Evolutionary conservation across 2,113 vertebrate species (phyloP), one percentile per base, ranked within the genome.

Genomic region (Chroicocephalus ridibundus): DNA sequence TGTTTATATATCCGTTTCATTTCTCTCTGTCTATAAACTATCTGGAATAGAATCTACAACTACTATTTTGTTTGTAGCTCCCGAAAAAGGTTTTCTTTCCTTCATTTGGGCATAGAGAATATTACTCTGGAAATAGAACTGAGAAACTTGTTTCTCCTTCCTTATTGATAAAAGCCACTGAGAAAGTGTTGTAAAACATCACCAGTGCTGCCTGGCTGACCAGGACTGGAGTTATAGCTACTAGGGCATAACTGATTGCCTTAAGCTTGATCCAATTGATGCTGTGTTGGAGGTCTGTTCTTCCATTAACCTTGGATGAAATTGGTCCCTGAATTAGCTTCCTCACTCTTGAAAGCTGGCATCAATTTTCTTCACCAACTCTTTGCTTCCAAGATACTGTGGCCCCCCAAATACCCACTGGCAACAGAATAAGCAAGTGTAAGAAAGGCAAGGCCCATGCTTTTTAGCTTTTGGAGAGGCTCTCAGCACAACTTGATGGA

Each of bases 231-330:
- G 83, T 96, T 95, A 97, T 97, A 95, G 96, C 96, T 95, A 88
- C 90, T 49, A 92, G 92, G 90, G 92, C 93, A 96, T 95, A 96
- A 97, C 94, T 94, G 96, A 97, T 97, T 90, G 94, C 96, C 91
- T 69, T 68, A 94, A 94, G 86, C 96, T 91, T 82, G 83, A 96
- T 91, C 88, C 96, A 97, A 94, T 93, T 95, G 88, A 96, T 97
- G 72, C 94, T 58, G 88, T 91, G 88, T 62, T 97, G 96, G 93
- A 97, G 96, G 96, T 95, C 96, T 97, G 91, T 95, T 97, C 95
- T 97, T 97, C 96, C 94, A 97, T 97, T 97, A 97, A 97, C 96
- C 94, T 97, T 97, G 96, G 93, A 96, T 94, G 94, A 97, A 97
- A 97, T 97, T 95, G 95, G 95, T 96, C 96, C 83, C 81, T 96